Conservation (phyloP, 2,797 vertebrate species). For the Peromyscus nudipes region DNA sequence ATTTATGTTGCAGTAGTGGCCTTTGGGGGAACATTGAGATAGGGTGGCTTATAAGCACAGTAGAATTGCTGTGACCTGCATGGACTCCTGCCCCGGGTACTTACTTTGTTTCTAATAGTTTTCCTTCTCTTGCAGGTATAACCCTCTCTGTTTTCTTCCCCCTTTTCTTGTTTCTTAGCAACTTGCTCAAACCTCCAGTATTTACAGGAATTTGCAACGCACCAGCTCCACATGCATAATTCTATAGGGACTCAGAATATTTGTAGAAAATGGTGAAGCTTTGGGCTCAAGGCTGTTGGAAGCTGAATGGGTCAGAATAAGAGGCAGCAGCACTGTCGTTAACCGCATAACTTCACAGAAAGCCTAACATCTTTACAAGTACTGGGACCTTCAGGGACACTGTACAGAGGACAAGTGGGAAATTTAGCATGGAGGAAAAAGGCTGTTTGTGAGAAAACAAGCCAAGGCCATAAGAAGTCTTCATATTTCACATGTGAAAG, state of each 20-base stretch:
- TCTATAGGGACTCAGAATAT: slow-evolving; percentile 81
- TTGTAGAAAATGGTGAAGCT: slow-evolving; percentile 75
- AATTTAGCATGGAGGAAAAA: slow-evolving; percentile 61
- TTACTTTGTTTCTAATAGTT: slow-evolving; percentile 70
- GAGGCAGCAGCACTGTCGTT: slow-evolving; percentile 7
- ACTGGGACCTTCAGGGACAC: slow-evolving; percentile 47
- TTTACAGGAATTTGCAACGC: slow-evolving; percentile 86
- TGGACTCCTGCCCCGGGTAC: background rate
- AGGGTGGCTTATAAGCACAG: background rate
- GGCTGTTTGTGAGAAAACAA: slow-evolving; percentile 33
- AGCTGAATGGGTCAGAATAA: slow-evolving; percentile 63
- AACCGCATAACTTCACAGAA: slow-evolving; percentile 6
- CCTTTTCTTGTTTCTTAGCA: slow-evolving; percentile 89
- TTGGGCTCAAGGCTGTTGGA: slow-evolving; percentile 44
- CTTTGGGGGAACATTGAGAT: background rate
- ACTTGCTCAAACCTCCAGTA: slow-evolving; percentile 88
- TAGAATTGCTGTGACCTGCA: background rate
- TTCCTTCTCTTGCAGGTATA: slow-evolving; percentile 84
- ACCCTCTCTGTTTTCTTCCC: slow-evolving; percentile 78
- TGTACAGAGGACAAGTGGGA: slow-evolving; percentile 35
- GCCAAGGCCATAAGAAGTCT: slow-evolving; percentile 63
- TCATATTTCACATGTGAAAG: slow-evolving; percentile 68
- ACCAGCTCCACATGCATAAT: slow-evolving; percentile 85
- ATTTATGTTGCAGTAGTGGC: slow-evolving; percentile 25
- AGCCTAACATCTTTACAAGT: slow-evolving; percentile 55